Conservation (phyloP, 2,797 vertebrate species). For the Rhinella marina region DNA sequence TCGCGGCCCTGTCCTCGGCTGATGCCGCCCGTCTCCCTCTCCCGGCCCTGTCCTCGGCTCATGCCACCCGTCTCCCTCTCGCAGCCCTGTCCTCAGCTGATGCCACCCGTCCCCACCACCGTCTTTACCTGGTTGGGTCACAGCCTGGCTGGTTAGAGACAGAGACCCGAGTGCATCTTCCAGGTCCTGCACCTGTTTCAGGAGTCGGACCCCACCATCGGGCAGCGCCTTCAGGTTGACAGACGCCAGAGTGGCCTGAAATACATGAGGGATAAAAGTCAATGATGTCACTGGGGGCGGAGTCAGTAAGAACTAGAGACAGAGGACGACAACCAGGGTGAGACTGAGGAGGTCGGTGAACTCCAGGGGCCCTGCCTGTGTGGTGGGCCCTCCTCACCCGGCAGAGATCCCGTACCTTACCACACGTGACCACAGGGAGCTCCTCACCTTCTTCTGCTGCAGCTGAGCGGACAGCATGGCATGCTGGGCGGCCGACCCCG, state of each 20-base stretch:
- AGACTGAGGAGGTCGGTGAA: no score
- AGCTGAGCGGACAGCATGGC: slow-evolving; percentile 79
- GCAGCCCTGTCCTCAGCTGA: not conserved
- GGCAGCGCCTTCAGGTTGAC: slow-evolving; percentile 88
- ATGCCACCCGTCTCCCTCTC: not conserved
- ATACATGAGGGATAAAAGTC: slow-evolving; percentile 13
- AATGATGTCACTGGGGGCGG: not conserved
- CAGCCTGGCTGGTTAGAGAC: slow-evolving; percentile 69
- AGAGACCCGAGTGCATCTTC: slow-evolving; percentile 82
- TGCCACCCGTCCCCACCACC: not conserved
- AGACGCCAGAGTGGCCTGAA: slow-evolving; percentile 81
- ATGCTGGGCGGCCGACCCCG: slow-evolving; percentile 70
- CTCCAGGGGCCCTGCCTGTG: no score
- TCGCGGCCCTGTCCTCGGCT: no score
- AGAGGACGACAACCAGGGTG: not conserved
- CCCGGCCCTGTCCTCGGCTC: no score
- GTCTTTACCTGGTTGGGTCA: not conserved
- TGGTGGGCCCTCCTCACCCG: no score
- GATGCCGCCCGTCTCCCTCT: no score
- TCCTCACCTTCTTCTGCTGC: slow-evolving; percentile 86
- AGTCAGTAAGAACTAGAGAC: not conserved
- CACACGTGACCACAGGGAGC: not conserved
- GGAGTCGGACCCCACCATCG: slow-evolving; percentile 88
- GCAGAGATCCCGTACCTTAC: no score
- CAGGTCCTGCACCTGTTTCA: slow-evolving; percentile 85